Evolutionary conservation across 2,888 invertebrate species (phyloP), one percentile per base, ranked within the genome.

Genomic region (Trissonchulus latispiculum): DNA sequence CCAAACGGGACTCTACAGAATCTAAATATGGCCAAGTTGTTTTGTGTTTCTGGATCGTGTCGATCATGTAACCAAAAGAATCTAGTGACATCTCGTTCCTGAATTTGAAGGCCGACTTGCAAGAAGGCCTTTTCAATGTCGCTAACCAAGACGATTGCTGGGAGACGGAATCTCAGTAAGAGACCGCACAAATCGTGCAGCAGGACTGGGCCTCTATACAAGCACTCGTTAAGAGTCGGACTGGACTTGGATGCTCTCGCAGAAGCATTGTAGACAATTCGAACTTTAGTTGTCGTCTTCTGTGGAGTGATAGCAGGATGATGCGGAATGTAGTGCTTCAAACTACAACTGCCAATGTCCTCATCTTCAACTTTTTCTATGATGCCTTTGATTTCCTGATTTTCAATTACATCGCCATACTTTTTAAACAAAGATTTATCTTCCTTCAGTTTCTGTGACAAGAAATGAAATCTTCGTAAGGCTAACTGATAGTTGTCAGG

Each of bases 251-350:
- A 8, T 2, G n/a, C 37, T 62, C 1, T 61, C 36, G 48, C 71
- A 28, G 71, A 70, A n/a, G 28, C 71, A 33, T 70, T 78, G 69
- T 73, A 80, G 8, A 80, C 79, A 36, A 76, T 72, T 15, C 77
- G 61, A 2, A 80, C 48, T 70, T 79, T 80, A 0, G 77, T 68
- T 48, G 48, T 67, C 23, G 64, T 28, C 18, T 75, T 76, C 1
- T 71, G 23, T 18, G 75, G 73, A 0, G 66, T 70, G n/a, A 76
- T 36, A 0, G 77, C 77, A 0, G 74, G 33, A 29, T 77, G 76
- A 62, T 77, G 75, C 0, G 76, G 77, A 1, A 76, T 29, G 61
- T 76, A 77, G 61, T 76, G 76, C 28, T 31, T 72, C 18, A 18
- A 35, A 35, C 2, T 15, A 29, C 28, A 3, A 23, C 32, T 35